Base-by-base conservation (phyloP, 2,888 invertebrate genomes). In the Stenoptilia bipunctidactyla region DNA sequence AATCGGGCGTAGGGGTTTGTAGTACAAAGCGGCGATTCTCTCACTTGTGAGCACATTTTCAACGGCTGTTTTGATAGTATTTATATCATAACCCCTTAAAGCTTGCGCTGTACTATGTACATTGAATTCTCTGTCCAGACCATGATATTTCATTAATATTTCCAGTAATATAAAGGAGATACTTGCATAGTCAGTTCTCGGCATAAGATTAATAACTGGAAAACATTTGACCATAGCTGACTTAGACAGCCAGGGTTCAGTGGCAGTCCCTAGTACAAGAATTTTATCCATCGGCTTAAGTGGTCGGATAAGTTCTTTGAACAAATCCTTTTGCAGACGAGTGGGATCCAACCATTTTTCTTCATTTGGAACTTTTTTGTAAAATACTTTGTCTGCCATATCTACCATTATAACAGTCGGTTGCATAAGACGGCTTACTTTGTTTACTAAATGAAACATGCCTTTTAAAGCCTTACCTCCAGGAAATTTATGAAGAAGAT, bases 341-440 rank as follows among this genome's bases (percentile, higher is more conserved):
- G 89, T 91, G 0, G 93, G 93, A 48, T 92, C 89, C 10, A 82
- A 65, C 13, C 82, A 66, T 64, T 87, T 87, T 47, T 91, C 89
- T 35, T 86, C 84, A 45, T 82, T 74, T 0, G 90, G 88, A 2
- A 90, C 85, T 60, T 86, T 88, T 51, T 88, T 90, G 46, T 87
- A 89, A 72, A 91, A 93, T 46, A 90, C 79, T 54, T 86, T 88
- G 43, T 92, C 91, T 1, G 86, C 89, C 36, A 85, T 77, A 3
- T 90, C 88, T 14, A 94, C 86, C 46, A 89, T 86, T 44, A 94
- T 88, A 1, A 94, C 76, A 0, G 92, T 87, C 0, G 94, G 94
- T 52, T 92, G 91, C 56, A 89, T 85, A n/a, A 86, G 40, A 45
- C 80, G 77, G 15, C 89, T 85, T 53, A 90, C 88, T 83, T 88